A percentile compares a stretch with the other conserved stretches of the same genome.
These are phyloP conservation scores for Onthophagus taurus DNA, from an alignment of 1,140 invertebrate genomes.

Conservation along the genomic window DNA sequence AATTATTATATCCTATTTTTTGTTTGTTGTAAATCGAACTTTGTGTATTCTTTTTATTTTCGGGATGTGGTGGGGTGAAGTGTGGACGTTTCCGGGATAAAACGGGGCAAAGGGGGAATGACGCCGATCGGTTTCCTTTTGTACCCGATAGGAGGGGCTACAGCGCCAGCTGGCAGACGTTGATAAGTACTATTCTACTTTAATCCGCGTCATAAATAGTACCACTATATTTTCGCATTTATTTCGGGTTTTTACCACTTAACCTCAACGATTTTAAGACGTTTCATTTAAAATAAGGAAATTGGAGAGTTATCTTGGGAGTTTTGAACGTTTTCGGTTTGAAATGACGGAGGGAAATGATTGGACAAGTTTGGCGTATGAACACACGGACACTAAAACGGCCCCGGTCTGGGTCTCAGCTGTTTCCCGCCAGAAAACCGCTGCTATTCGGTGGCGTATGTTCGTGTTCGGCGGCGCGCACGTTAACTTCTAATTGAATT, in stretches of 20 bases:
- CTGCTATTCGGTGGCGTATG: conserved; percentile 40
- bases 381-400: too few species aligned
- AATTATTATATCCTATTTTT: background rate
- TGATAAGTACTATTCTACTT: conserved; percentile 38
- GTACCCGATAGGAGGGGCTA: conserved; percentile 36
- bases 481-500: conserved; percentile 7
- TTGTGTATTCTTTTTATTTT: background rate
- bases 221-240: conserved; percentile 25
- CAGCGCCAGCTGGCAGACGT: conserved; percentile 49
- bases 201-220: conserved; percentile 41
- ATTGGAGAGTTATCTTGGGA: too few species aligned
- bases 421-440: conserved; percentile 56
- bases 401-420: conserved; percentile 47
- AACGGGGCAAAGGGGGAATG: conserved; percentile 26
- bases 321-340: background rate
- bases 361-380: conserved; percentile 38
- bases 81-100: conserved; percentile 6
- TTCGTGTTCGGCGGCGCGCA: conserved; percentile 31
- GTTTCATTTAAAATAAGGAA: too few species aligned
- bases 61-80: conserved; percentile 12
- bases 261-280: background rate
- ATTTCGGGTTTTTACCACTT: background rate
- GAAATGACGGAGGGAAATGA: background rate
- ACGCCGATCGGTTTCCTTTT: conserved; percentile 16
- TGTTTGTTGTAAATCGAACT: background rate